phyloP scores from a whole-genome alignment of 1,140 invertebrate species.

The Rhynchophorus ferrugineus region DNA sequence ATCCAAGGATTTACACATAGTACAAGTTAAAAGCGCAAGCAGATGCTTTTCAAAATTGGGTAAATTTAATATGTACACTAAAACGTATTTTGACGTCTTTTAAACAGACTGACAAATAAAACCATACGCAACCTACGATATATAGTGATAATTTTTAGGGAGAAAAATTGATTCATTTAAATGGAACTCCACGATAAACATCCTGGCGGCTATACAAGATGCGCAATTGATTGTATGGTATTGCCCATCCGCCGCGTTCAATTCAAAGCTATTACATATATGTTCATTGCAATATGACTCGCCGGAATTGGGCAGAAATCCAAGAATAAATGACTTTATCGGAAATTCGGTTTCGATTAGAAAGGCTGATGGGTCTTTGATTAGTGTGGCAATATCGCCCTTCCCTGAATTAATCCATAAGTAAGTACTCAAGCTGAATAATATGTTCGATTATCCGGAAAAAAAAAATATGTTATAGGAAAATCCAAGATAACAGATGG shows the following conservation, averaged over 20 bases:
- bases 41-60: conserved; percentile 61
- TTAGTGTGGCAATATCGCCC: conserved; percentile 48
- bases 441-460: neutral
- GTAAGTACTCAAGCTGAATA: conserved; percentile 15
- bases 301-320: conserved; percentile 71
- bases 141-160: no score
- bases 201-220: conserved; percentile 77
- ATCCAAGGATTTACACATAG: conserved; percentile 72
- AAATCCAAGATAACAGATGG: conserved; percentile 58
- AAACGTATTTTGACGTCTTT: no score
- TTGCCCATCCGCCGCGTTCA: conserved; percentile 68
- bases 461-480: conserved; percentile 24
- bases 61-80: conserved; percentile 9
- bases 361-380: conserved; percentile 47
- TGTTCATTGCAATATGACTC: conserved; percentile 44
- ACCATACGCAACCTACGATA: no score
- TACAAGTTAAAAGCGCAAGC: conserved; percentile 58
- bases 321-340: conserved; percentile 66
- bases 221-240: conserved; percentile 78
- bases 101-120: no score
- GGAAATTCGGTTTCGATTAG: conserved; percentile 63
- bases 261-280: conserved; percentile 57
- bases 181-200: conserved; percentile 79
- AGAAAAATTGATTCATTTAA: conserved; percentile 69
- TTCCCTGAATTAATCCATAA: conserved; percentile 45